Evolutionary conservation across 2,113 vertebrate species (phyloP), one percentile per base, ranked within the genome.

Genomic region (Chinchilla lanigera): DNA sequence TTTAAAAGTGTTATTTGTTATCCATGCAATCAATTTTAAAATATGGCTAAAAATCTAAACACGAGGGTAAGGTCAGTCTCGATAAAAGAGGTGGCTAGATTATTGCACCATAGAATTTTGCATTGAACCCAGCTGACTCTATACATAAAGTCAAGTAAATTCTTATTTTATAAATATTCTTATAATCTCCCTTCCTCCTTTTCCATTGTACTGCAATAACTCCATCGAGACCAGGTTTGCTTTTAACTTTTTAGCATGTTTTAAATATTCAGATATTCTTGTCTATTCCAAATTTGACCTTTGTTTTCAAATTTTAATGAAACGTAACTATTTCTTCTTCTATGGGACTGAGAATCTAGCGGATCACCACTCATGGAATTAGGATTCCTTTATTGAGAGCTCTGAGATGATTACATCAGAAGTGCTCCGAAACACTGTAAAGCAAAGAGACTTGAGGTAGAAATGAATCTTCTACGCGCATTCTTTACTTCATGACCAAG

Each of bases 231-330:
- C 28, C 26, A 19, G 60, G 56, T 86, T 89, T 77, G 89, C 33
- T 26, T 4, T 77, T 33, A 86, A 47, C 9, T 30, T 47, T 88
- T 92, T 95, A 86, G 19, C 30, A 80, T 35, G 0, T 63, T 80
- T 47, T 56, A 75, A 52, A 77, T 82, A 65, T 78, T 89, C 86
- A 75, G 28, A 78, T 9, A 80, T 77, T 89, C 16, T 85, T n/a
- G 17, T 1, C 5, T 14, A 10, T 26, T 24, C 1, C 26, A 92
- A 80, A 61, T 89, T 54, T 61, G 89, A 78, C 8, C 13, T 89
- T 86, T 86, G 17, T 95, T 96, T 89, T 89, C 41, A 47, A 50
- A n/a, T 58, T 95, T 94, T 41, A 78, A 67, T 61, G 2, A 81
- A 78, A 54, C n/a, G 4, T 0, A 54, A 86, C 78, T n/a, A 30